A percentile compares a stretch with the other conserved stretches of the same genome.
Evolutionary conservation across 2,888 invertebrate species (phyloP).

Genomic region (Drosophila mimica): DNA sequence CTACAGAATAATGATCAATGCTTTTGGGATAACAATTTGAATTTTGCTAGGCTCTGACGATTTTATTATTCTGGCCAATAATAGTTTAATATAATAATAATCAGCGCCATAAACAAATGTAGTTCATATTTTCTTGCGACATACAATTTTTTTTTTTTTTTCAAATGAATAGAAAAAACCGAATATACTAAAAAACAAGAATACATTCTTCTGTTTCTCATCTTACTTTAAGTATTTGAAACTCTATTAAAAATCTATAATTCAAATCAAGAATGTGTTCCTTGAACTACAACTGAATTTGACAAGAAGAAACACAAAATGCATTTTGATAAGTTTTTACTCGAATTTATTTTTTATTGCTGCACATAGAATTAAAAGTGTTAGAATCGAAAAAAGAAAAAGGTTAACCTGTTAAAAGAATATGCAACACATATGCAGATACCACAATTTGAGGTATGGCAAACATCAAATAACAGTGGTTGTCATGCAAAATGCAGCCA

Average conservation of each 20-base stretch:
- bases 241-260: neutral
- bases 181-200: neutral
- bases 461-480: constrained; percentile 5
- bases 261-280: neutral
- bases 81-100: neutral
- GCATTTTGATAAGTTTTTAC: neutral
- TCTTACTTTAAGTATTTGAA: neutral
- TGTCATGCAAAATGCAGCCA: constrained; percentile 18
- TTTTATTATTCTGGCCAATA: neutral
- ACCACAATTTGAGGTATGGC: neutral
- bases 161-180: too few relatives aligned
- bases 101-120: neutral
- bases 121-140: neutral
- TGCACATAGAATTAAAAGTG: neutral
- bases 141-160: too few relatives aligned
- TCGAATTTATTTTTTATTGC: neutral
- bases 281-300: neutral
- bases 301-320: neutral
- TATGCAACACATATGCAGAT: neutral
- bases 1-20: neutral
- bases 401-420: neutral
- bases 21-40: neutral
- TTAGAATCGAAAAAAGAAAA: neutral
- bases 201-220: neutral
- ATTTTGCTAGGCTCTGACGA: neutral